Conservation (phyloP, 2,113 vertebrate genomes). For the Melanotaenia duboulayi region DNA sequence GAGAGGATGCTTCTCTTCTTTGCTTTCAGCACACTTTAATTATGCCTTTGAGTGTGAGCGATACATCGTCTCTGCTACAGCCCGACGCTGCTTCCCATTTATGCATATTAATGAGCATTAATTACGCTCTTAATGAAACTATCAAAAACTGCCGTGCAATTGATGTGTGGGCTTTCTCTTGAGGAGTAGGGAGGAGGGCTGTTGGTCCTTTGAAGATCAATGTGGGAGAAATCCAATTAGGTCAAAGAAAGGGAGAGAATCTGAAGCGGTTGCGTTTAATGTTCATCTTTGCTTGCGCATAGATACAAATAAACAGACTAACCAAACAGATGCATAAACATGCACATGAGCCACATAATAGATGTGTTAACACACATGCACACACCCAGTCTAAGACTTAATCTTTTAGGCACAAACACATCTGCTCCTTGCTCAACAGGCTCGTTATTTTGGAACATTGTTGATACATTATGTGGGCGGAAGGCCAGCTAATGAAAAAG, state of each 20-base stretch:
- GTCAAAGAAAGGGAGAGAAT: constrained; percentile 74
- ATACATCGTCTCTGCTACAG: constrained; percentile 68
- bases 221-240: constrained; percentile 85
- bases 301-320: constrained; percentile 47
- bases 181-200: constrained; percentile 70
- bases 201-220: constrained; percentile 82
- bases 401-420: constrained; percentile 49
- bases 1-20: constrained; percentile 70
- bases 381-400: constrained; percentile 36
- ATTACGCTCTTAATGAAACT: constrained; percentile 85
- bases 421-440: constrained; percentile 55
- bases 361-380: constrained; percentile 15
- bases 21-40: constrained; percentile 78
- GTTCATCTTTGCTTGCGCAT: constrained; percentile 53
- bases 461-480: constrained; percentile 41
- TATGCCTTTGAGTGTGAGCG: constrained; percentile 74
- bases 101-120: constrained; percentile 86
- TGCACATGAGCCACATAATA: constrained; percentile 41
- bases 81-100: constrained; percentile 68
- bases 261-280: constrained; percentile 74
- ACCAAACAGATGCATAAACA: constrained; percentile 54
- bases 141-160: constrained; percentile 79
- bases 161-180: constrained; percentile 77
- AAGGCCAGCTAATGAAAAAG: constrained; percentile 36
- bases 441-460: constrained; percentile 32